A percentile compares a stretch with the other conserved stretches of the same genome.
Conservation (phyloP, 2,113 vertebrate species). For the Pangasianodon hypophthalmus region DNA sequence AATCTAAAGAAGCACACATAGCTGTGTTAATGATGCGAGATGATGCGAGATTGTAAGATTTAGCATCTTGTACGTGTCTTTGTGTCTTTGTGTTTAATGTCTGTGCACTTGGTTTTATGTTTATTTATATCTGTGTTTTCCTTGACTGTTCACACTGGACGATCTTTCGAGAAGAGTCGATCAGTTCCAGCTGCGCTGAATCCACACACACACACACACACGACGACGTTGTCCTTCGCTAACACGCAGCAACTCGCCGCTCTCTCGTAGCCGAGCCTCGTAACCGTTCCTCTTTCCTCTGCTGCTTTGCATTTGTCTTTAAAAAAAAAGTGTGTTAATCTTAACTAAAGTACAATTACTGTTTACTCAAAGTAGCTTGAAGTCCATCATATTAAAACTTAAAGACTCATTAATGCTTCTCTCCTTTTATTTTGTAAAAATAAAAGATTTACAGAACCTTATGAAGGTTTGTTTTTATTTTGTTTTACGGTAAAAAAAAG, state of each 20-base stretch:
- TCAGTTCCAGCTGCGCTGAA: constrained; percentile 69
- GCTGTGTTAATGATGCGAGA: not conserved
- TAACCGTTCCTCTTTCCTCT: not conserved
- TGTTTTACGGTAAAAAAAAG: not conserved
- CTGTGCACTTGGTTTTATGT: not conserved
- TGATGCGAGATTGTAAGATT: not conserved
- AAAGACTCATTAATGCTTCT: not conserved
- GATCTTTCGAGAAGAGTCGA: constrained; percentile 81
- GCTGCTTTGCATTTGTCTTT: not conserved
- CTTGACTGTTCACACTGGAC: constrained; percentile 85
- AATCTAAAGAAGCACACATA: not conserved
- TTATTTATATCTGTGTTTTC: constrained; percentile 40
- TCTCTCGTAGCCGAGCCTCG: not conserved
- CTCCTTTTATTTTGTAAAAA: constrained; percentile 35
- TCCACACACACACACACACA: constrained; percentile 53
- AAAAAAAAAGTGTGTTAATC: not conserved
- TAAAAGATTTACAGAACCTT: constrained; percentile 29
- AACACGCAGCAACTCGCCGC: not conserved
- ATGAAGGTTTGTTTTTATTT: constrained; percentile 40
- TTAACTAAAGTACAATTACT: not conserved
- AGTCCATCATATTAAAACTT: not conserved
- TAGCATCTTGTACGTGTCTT: not conserved
- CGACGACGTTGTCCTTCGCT: not conserved
- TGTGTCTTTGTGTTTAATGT: not conserved
- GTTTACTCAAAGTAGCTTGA: not conserved